Conservation (phyloP, 2,888 invertebrate genomes). For the Crepidodera aurea region DNA sequence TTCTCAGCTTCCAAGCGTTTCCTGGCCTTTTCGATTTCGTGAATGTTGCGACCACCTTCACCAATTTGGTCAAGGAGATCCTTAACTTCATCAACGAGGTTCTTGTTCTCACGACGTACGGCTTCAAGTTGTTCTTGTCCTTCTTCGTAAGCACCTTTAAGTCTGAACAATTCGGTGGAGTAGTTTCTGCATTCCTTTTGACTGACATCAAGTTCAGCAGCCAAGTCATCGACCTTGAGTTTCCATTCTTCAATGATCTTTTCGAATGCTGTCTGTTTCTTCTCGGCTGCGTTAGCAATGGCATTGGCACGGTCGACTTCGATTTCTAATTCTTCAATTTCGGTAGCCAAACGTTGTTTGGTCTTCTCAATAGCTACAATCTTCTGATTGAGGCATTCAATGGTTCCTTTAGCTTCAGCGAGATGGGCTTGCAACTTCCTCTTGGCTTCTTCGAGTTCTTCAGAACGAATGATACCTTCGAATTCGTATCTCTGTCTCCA, state of each 20-base stretch:
- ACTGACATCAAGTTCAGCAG: slow-evolving; percentile 97
- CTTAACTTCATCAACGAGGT: slow-evolving; percentile 99
- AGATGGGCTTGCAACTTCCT: slow-evolving; percentile 96
- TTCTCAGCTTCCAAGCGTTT: slow-evolving; percentile 99
- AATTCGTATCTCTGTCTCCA: slow-evolving; percentile 99
- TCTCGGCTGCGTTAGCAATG: slow-evolving; percentile 96
- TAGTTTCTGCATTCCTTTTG: slow-evolving; percentile 99
- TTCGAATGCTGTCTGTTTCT: slow-evolving; percentile 99
- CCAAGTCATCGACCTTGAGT: slow-evolving; percentile 97
- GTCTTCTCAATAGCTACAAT: slow-evolving; percentile 97
- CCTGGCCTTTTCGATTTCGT: slow-evolving; percentile 98
- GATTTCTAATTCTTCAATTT: slow-evolving; percentile 97
- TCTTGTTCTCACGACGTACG: slow-evolving; percentile 99
- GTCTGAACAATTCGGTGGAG: slow-evolving; percentile 99
- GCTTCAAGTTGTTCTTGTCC: slow-evolving; percentile 97
- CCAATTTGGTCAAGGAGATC: slow-evolving; percentile 99
- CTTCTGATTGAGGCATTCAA: slow-evolving; percentile 98
- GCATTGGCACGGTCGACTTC: slow-evolving; percentile 98
- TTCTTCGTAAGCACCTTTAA: slow-evolving; percentile 97
- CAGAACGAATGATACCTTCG: slow-evolving; percentile 93
- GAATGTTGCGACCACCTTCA: slow-evolving; percentile 99
- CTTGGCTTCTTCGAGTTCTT: slow-evolving; percentile 95
- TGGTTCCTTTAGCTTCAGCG: slow-evolving; percentile 96
- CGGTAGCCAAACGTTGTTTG: slow-evolving; percentile 95
- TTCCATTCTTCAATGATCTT: slow-evolving; percentile 99